Percentiles rank a stretch among this genome's conserved stretches.
Conservation (phyloP, 2,113 vertebrate genomes). For the Ibidorhyncha struthersii region DNA sequence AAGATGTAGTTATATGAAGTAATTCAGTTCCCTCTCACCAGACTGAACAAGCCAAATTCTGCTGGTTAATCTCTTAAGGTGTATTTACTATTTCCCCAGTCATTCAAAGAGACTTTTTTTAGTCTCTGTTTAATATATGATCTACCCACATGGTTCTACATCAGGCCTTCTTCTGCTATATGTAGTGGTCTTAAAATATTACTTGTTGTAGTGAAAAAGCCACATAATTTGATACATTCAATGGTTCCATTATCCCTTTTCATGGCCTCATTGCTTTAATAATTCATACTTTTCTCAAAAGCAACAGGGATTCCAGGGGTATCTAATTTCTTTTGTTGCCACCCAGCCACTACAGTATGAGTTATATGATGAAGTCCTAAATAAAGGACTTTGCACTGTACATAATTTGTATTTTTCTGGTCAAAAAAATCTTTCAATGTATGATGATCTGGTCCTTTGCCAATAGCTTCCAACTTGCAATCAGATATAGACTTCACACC, state of each 20-base stretch:
- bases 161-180: background rate
- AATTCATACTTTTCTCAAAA: background rate
- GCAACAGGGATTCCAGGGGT: background rate
- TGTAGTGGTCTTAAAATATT: background rate
- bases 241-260: background rate
- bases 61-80: background rate
- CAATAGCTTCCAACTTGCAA: background rate
- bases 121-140: background rate
- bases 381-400: background rate
- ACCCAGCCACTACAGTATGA: background rate
- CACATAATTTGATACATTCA: background rate
- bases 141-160: background rate
- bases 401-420: background rate
- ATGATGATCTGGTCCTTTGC: background rate
- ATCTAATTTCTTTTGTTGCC: background rate
- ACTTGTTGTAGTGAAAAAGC: background rate
- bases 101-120: background rate
- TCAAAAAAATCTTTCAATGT: background rate
- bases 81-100: background rate
- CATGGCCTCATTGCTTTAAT: background rate
- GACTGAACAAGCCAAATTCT: background rate
- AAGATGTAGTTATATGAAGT: background rate
- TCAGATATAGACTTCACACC: background rate
- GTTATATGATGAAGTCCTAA: background rate
- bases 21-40: background rate